phyloP scores from a whole-genome alignment of 2,888 invertebrate species.

The Sussaba pulchella region DNA sequence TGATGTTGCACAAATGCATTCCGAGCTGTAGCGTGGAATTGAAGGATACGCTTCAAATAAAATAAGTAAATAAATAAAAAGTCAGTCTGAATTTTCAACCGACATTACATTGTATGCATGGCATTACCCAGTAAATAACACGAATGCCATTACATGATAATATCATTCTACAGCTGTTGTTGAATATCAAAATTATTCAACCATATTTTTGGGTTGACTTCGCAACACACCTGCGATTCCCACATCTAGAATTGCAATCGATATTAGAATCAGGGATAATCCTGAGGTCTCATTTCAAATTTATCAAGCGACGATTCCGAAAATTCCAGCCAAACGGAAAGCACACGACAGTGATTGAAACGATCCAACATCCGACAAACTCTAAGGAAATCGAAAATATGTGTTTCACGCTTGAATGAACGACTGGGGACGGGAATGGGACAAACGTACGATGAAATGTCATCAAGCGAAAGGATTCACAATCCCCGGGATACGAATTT shows the following conservation, averaged over 20 bases:
- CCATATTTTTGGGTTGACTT: too few species aligned
- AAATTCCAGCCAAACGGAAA: too few species aligned
- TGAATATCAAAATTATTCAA: not conserved
- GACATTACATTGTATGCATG: not conserved
- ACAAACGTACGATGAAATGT: not conserved
- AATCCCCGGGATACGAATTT: not conserved
- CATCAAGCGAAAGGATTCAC: not conserved
- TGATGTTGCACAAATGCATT: slow-evolving; percentile 14
- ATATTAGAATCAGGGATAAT: too few species aligned
- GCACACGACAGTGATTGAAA: too few species aligned
- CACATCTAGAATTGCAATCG: too few species aligned
- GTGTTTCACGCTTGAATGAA: not conserved
- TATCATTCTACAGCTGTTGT: not conserved
- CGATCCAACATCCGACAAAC: too few species aligned
- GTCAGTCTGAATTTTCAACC: not conserved
- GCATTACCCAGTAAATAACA: not conserved
- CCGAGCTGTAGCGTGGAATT: too few species aligned
- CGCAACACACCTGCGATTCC: not conserved
- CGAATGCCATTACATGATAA: not conserved
- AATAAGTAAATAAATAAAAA: too few species aligned
- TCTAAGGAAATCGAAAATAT: not conserved
- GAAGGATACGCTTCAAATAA: too few species aligned
- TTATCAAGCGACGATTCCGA: too few species aligned
- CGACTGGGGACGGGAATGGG: too few species aligned
- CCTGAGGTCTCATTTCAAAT: too few species aligned